Conservation (phyloP, 2,113 vertebrate genomes). For the Lonchura striata region DNA sequence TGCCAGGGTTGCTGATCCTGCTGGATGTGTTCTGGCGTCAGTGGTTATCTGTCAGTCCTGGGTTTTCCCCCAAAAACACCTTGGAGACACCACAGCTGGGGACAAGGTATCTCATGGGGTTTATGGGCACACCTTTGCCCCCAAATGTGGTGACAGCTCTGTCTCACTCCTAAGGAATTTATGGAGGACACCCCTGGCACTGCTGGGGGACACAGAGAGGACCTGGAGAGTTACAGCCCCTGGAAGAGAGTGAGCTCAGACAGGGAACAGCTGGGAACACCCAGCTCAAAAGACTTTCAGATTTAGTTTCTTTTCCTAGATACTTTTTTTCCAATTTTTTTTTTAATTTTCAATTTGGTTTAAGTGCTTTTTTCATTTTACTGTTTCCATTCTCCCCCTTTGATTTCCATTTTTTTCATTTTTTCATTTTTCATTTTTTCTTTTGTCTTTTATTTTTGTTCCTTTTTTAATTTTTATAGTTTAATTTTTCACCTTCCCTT, state of each 20-base stretch:
- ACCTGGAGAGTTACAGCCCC: rapidly evolving
- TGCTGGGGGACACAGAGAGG: too few relatives aligned
- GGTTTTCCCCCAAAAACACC: background rate
- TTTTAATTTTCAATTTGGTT: background rate
- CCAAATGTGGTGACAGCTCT: background rate
- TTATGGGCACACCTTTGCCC: background rate
- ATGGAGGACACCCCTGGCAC: too few relatives aligned
- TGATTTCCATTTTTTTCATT: background rate
- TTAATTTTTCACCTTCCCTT: background rate
- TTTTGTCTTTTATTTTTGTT: background rate
- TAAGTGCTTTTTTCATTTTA: background rate
- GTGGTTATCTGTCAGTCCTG: rapidly evolving
- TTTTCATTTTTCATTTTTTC: rapidly evolving
- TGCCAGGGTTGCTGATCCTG: background rate
- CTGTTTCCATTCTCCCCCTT: rapidly evolving
- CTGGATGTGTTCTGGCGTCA: background rate
- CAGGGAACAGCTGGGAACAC: background rate
- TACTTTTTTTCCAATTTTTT: rapidly evolving
- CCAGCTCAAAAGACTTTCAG: background rate
- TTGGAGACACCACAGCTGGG: background rate
- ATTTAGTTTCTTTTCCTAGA: background rate
- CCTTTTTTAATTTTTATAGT: rapidly evolving
- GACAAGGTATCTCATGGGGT: background rate
- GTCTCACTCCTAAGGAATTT: background rate
- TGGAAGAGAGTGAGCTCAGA: background rate